Evolutionary conservation across 2,797 vertebrate species (phyloP).

Genomic region (Lophotriccus pileatus): DNA sequence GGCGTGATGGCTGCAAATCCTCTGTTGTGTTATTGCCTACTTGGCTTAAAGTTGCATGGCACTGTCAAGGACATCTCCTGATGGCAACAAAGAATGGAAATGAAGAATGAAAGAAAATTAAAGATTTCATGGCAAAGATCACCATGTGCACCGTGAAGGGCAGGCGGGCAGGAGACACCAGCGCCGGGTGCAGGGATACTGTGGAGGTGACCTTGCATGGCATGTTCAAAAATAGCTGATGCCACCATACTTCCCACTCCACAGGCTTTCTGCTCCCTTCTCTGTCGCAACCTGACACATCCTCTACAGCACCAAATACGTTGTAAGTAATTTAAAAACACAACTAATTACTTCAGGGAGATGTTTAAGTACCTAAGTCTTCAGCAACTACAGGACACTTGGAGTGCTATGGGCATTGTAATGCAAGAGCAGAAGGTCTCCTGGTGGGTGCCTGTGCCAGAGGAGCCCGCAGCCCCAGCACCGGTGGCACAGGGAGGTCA

Average conservation of each 20-base stretch:
- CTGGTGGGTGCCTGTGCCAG: neutral
- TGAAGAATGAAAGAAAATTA: neutral
- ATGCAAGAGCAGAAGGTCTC: constrained; percentile 22
- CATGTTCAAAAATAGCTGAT: constrained; percentile 24
- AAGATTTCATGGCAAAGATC: constrained; percentile 2
- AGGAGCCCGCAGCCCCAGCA: neutral
- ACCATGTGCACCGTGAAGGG: neutral
- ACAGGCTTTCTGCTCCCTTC: neutral
- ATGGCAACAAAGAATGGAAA: neutral
- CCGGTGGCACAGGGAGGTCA: constrained; percentile 14
- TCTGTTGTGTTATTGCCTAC: constrained; percentile 2
- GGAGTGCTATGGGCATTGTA: neutral
- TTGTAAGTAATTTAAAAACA: constrained; percentile 27
- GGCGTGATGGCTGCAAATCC: neutral
- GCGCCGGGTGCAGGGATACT: fast-evolving
- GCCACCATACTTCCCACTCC: neutral
- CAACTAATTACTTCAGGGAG: constrained; percentile 6
- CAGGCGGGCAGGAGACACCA: fast-evolving
- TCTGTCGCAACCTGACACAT: neutral
- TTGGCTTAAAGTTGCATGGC: neutral
- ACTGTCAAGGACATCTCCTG: neutral
- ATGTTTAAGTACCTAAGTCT: neutral
- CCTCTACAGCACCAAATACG: neutral
- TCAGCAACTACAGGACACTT: neutral
- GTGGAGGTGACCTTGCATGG: neutral